Base-by-base conservation (phyloP, 2,113 vertebrate species). In the Plestiodon gilberti region DNA sequence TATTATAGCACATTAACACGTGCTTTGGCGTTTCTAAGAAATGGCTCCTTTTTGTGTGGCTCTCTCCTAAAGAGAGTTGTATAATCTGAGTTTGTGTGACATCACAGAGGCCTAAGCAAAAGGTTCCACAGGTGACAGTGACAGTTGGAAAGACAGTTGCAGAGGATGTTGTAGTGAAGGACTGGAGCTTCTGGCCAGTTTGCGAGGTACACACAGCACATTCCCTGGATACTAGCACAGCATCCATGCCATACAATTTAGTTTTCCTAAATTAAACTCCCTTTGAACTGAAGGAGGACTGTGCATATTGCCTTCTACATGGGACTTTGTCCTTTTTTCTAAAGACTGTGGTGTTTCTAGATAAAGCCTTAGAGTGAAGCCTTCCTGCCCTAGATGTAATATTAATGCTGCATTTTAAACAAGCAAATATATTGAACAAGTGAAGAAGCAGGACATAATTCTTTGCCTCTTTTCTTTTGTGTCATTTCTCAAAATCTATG, bases 101-200 rank as follows among this genome's bases (percentile, higher is more conserved):
- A n/a, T 89, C 81, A 89, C 70, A 83, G 61, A 87, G 33, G 23
- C 77, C 35, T 62, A n/a, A 43, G 78, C n/a, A 71, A 38, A 74
- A 57, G 61, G 35, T 84, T 88, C 87, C 33, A 80, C 77, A 18
- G 3, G n/a, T n/a, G 20, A 64, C 71, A 70, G 57, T 78, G 62
- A 40, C 73, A 73, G 73, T 87, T 57, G 73, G 38, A 25, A 62
- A 64, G 35, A 20, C 64, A 40, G 70, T 35, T 73, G 33, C 52
- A 28, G 67, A 65, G 30, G 43, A 48, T 7, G 38, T 59, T 18
- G 48, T 69, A 8, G 70, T 65, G 52, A 3, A 76, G 2, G 18
- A 22, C 4, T 6, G 33, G 64, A 33, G 28, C 22, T 28, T 33
- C 76, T 23, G 18, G 40, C 48, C 18, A 20, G 13, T 52, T 17